Percentiles rank a stretch among this genome's conserved stretches.
phyloP scores from a whole-genome alignment of 2,113 vertebrate species.

The Pandion haliaetus region DNA sequence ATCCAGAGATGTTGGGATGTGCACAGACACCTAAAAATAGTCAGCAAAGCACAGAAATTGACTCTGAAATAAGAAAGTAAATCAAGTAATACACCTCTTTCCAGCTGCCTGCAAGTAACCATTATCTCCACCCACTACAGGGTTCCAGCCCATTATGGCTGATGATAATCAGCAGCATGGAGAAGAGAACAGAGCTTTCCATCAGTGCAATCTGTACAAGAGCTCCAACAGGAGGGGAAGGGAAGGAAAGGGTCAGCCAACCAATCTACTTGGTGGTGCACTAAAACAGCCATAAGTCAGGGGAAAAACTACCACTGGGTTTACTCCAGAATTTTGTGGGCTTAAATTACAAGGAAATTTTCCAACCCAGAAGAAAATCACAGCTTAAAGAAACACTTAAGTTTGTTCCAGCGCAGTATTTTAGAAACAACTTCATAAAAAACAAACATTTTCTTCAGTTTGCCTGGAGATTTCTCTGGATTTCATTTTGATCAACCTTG shows the following conservation, averaged over 20 bases:
- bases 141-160: background rate
- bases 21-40: background rate
- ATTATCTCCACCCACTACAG: background rate
- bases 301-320: background rate
- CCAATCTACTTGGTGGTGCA: background rate
- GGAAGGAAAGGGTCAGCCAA: background rate
- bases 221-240: fast-evolving
- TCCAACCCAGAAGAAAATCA: background rate
- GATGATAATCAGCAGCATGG: background rate
- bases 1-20: background rate
- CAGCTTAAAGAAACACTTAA: background rate
- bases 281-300: background rate
- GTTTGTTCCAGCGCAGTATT: background rate
- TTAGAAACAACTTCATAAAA: background rate
- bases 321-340: background rate
- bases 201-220: background rate
- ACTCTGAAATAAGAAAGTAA: background rate
- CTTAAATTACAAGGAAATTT: background rate
- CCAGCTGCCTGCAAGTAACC: background rate
- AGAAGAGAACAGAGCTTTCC: background rate
- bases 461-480: background rate
- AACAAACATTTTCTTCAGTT: background rate
- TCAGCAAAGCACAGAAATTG: background rate
- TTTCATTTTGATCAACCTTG: background rate
- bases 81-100: background rate